Evolutionary conservation across 2,797 vertebrate species (phyloP).

Genomic region (Acipenser oxyrinchus): DNA sequence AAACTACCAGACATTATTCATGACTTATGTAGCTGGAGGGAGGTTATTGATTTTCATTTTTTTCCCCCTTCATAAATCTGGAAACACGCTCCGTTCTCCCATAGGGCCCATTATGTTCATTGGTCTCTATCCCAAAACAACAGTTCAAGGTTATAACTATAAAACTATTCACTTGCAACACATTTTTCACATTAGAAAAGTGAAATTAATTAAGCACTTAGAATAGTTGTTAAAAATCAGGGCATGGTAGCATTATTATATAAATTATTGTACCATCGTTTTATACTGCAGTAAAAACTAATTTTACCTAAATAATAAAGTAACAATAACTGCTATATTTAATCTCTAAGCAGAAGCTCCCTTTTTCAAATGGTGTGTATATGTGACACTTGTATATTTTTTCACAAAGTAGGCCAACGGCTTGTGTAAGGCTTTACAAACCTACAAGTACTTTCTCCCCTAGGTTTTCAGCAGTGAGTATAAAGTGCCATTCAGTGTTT

Average conservation of each 20-base stretch:
- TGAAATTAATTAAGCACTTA: conserved; percentile 17
- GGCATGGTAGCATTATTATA: conserved; percentile 7
- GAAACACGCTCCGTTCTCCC: conserved; percentile 60
- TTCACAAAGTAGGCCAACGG: not conserved
- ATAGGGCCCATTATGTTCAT: conserved; percentile 72
- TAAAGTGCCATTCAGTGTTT: no score
- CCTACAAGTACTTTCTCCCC: no score
- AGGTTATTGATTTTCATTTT: conserved; percentile 56
- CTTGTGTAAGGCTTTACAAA: not conserved
- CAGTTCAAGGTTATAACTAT: conserved; percentile 68
- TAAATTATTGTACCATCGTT: not conserved
- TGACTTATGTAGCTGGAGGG: conserved; percentile 54
- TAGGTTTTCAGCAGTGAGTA: no score
- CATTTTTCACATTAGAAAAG: conserved; percentile 35
- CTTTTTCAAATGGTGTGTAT: not conserved
- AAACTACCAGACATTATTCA: conserved; percentile 53
- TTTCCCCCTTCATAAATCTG: conserved; percentile 68
- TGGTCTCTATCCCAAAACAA: conserved; percentile 69
- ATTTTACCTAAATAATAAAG: conserved; percentile 11
- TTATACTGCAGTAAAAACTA: not conserved
- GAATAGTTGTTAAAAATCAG: conserved; percentile 18
- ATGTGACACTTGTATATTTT: conserved; percentile 2
- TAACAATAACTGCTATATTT: conserved; percentile 12
- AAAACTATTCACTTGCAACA: conserved; percentile 49
- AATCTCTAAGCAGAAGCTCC: not conserved